Evolutionary conservation across 30 jellyfish, hydroid and myxozoan genomes (phyloP), one percentile per base, ranked within the genome.

Genomic region (Cassiopea andromeda): DNA sequence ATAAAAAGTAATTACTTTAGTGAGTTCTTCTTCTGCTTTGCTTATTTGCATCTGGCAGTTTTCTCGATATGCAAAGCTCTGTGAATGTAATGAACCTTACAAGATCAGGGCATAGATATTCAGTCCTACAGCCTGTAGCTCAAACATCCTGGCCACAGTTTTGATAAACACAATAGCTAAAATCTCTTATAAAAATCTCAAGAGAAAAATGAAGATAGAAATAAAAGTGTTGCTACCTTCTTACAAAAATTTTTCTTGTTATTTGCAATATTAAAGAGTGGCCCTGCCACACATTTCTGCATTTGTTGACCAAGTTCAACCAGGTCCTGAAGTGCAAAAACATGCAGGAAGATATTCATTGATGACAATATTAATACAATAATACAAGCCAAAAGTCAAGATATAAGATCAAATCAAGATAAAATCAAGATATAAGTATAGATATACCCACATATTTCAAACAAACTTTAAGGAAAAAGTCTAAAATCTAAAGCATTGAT

Each of bases 11-110:
- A 2, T 4, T 64, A 90, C 97, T 93, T 90, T 90, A 43, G 44
- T 48, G 69, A 90, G 68, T 0, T 77, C 88, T 2, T 90, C 97
- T n/a, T 90, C 97, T 9, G 91, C 60, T 83, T 90, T 90, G 58
- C 46, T 57, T 1, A 82, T 48, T 48, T 67, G 88, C 67, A 48
- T 57, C 50, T 90, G 97, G 73, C 81, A 90, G 59, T 48, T 38
- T 54, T 90, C 97, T 46, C 97, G 81, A 78, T 82, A 90, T 49
- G 87, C 83, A 83, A 90, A 90, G 44, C 90, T 84, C 97, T 90
- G 67, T 1, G 27, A 69, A 60, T 7, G 38, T 27, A 27, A 27
- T 27, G 38, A 27, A 27, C 38, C 38, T 27, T 27, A 27, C 38
- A 27, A 27, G 0, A 27, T 27, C 38, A 27, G 38, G 38, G 38